Conservation (phyloP, 2,888 invertebrate genomes). For the Sinopyrophorus schimmeli region DNA sequence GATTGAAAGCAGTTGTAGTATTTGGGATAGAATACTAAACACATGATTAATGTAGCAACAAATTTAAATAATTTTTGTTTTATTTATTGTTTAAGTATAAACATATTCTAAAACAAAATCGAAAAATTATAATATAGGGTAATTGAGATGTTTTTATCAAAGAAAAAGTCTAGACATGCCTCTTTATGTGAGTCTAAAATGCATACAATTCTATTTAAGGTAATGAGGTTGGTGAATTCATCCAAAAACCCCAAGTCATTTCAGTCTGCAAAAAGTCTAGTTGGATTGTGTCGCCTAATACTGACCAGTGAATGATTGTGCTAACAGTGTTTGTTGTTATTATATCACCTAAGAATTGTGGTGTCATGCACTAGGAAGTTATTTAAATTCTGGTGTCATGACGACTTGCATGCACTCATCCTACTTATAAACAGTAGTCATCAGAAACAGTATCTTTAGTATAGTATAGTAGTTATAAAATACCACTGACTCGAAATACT, state of each 20-base stretch:
- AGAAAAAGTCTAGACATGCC: slow-evolving; percentile 15
- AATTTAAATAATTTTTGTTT: too few species aligned
- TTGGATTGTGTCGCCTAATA: slow-evolving; percentile 43
- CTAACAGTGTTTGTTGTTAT: slow-evolving; percentile 51
- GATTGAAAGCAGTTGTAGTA: slow-evolving; percentile 23
- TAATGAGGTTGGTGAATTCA: slow-evolving; percentile 31
- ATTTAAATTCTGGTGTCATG: slow-evolving; percentile 53
- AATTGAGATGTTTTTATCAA: slow-evolving; percentile 11
- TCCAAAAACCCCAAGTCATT: slow-evolving; percentile 45
- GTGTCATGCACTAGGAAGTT: slow-evolving; percentile 55
- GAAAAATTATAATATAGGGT: too few species aligned
- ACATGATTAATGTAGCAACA: too few species aligned
- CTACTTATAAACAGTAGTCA: slow-evolving; percentile 37
- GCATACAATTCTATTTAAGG: slow-evolving; percentile 26
- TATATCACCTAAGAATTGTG: slow-evolving; percentile 51
- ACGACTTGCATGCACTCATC: slow-evolving; percentile 52
- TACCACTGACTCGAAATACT: too few species aligned
- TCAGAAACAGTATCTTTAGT: too few species aligned
- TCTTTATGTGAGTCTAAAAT: slow-evolving; percentile 23
- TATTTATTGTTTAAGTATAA: too few species aligned
- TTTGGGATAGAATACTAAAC: slow-evolving; percentile 19
- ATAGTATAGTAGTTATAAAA: too few species aligned
- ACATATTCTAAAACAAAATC: too few species aligned
- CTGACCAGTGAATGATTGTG: slow-evolving; percentile 51
- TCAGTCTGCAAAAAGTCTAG: slow-evolving; percentile 51